These are phyloP conservation scores for Antheraea mylitta DNA, from an alignment of 1,140 invertebrate species.

Conservation along the genomic window DNA sequence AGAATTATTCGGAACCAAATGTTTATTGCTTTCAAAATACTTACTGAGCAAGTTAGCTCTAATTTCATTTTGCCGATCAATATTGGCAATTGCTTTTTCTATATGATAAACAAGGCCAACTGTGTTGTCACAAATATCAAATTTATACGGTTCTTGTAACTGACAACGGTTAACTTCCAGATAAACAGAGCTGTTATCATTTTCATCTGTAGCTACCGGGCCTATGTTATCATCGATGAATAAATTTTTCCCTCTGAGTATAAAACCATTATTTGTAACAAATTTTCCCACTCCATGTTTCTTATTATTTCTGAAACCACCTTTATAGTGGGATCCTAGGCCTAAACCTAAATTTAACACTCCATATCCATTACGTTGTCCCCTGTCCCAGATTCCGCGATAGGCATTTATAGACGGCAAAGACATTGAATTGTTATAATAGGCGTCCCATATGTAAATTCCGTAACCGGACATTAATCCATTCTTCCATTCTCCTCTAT, in stretches of 20 bases:
- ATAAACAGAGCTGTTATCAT: conserved; percentile 18
- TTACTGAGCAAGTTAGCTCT: conserved; percentile 45
- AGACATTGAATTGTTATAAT: conserved; percentile 73
- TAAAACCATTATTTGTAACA: conserved; percentile 78
- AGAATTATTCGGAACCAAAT: conserved; percentile 14
- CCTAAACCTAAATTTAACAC: conserved; percentile 74
- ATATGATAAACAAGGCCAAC: conserved; percentile 58
- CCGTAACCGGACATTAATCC: conserved; percentile 79
- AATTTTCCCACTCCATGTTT: conserved; percentile 79
- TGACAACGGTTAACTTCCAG: conserved; percentile 25
- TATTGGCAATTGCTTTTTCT: conserved; percentile 52
- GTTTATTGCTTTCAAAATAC: conserved; percentile 55
- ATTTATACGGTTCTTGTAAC: conserved; percentile 42
- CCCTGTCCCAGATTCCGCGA: conserved; percentile 77
- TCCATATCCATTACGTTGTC: conserved; percentile 76
- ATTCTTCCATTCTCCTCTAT: conserved; percentile 79
- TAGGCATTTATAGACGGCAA: conserved; percentile 75
- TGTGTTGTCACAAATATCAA: conserved; percentile 55
- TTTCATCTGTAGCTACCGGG: conserved; percentile 19
- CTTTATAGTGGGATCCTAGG: conserved; percentile 76
- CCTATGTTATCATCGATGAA: conserved; percentile 76
- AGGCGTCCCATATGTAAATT: conserved; percentile 78
- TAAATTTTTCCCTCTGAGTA: conserved; percentile 68
- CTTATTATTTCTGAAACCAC: conserved; percentile 77
- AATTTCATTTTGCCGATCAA: conserved; percentile 50